A percentile compares a stretch with the other conserved stretches of the same genome.
phyloP scores from a whole-genome alignment of 2,797 vertebrate species.

The Lepidocolaptes lacrymiger region DNA sequence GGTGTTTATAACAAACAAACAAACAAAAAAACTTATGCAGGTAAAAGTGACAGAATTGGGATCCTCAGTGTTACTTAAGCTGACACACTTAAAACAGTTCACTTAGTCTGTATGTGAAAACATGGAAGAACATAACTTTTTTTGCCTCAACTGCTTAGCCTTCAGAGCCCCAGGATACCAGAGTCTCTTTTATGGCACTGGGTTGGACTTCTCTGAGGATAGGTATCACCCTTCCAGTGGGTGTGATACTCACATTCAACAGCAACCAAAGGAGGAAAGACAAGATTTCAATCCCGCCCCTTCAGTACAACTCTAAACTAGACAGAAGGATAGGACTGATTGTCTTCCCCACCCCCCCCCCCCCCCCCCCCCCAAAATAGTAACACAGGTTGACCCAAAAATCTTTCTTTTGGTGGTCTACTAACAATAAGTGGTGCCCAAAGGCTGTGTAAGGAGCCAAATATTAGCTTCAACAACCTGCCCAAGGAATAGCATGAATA shows the following conservation, averaged over 20 bases:
- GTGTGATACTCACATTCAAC: neutral
- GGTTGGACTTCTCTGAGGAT: neutral
- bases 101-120: neutral
- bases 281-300: neutral
- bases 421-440: neutral
- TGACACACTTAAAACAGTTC: neutral
- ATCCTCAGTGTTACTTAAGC: neutral
- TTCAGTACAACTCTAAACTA: neutral
- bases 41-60: neutral
- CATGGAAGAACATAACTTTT: neutral
- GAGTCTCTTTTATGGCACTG: neutral
- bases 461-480: neutral
- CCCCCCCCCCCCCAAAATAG: neutral
- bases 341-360: rapidly evolving
- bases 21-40: neutral
- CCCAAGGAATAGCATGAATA: neutral
- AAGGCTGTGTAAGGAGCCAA: neutral
- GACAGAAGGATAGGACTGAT: neutral
- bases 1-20: neutral
- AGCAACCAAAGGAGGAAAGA: neutral
- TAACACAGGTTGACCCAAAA: neutral
- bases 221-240: neutral
- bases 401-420: neutral
- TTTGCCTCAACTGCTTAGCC: neutral
- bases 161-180: neutral